Evolutionary conservation across 30 jellyfish, hydroid and myxozoan species (phyloP).

Genomic region (Hydra vulgaris): DNA sequence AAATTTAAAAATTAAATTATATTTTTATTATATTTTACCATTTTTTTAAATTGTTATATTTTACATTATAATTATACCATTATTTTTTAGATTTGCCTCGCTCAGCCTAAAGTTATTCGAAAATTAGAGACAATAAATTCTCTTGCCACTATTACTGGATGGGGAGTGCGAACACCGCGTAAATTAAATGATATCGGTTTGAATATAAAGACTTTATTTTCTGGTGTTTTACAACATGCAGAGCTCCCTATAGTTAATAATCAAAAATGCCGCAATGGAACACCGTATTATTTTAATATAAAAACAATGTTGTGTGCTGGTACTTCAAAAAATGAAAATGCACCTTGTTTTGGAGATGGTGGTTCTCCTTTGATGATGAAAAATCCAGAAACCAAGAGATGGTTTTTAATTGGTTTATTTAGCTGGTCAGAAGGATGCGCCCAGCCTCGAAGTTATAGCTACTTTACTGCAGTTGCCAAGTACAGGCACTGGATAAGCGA

Average conservation of each 20-base stretch:
- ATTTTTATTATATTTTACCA: too few relatives aligned
- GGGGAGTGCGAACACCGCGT: slow-evolving; percentile 57
- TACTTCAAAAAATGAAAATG: slow-evolving; percentile 11
- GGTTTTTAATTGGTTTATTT: slow-evolving; percentile 72
- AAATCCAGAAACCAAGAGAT: slow-evolving; percentile 50
- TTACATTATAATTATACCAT: too few relatives aligned
- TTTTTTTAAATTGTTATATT: too few relatives aligned
- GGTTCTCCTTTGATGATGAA: slow-evolving; percentile 75
- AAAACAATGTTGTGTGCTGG: slow-evolving; percentile 82
- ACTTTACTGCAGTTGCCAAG: slow-evolving; percentile 64
- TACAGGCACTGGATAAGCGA: slow-evolving; percentile 62
- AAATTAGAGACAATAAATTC: slow-evolving; percentile 38
- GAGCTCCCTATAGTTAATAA: slow-evolving; percentile 46
- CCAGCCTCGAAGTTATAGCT: slow-evolving; percentile 48
- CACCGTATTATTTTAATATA: slow-evolving; percentile 41
- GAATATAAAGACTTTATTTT: background rate
- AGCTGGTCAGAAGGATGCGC: slow-evolving; percentile 96
- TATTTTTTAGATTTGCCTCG: slow-evolving; percentile 50
- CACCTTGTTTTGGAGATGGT: slow-evolving; percentile 90
- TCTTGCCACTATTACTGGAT: slow-evolving; percentile 72
- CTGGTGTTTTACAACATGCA: slow-evolving; percentile 29
- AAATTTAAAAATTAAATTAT: too few relatives aligned
- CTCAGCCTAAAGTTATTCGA: slow-evolving; percentile 49
- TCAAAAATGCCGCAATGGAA: slow-evolving; percentile 49
- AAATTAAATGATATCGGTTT: slow-evolving; percentile 39